Evolutionary conservation across 2,113 vertebrate species (phyloP), one percentile per base, ranked within the genome.

Genomic region (Lethenteron camtschaticum): DNA sequence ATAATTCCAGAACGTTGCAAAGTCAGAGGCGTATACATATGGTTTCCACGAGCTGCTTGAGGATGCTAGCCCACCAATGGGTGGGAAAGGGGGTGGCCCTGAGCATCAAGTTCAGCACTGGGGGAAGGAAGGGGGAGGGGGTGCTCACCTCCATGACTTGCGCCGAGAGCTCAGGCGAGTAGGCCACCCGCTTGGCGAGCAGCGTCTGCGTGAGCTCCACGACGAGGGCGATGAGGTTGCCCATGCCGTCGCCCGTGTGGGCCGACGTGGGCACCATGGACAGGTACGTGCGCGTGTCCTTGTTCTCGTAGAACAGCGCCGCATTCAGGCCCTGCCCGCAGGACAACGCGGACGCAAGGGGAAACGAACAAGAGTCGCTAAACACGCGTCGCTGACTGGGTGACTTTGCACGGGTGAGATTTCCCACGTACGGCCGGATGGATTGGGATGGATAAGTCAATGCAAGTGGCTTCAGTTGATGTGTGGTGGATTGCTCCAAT

Each of bases 221-320:
- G 0, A 99, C 79, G 56, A 99, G 83, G 55, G 79, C 83, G 73
- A 99, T 99, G 71, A 99, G 83, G 77, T 90, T 99, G 16, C 90
- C 94, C 87, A 97, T 97, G 63, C 94, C 94, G 74, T 99, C 94
- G 1, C 94, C 94, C 70, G 89, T 92, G 80, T 97, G 91, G 71
- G 94, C 94, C 70, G 94, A 97, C 68, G 92, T 97, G 73, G 94
- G 92, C 72, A 99, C 82, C 81, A 97, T 74, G 11, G 94, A 99
- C 74, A 99, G 84, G 58, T 96, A 99, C 11, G 90, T 97, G 24
- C 94, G 84, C 0, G 86, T 87, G 78, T 99, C 94, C 79, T 95
- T 96, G 76, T 99, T 97, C 79, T 99, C 94, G 75, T 81, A 83
- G 77, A 88, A 99, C 76, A 99, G 77, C 73, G 92, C 87, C 12